These are phyloP conservation scores for Apistogramma diplotaenia DNA, from an alignment of 2,113 vertebrate species.

Conservation along the genomic window DNA sequence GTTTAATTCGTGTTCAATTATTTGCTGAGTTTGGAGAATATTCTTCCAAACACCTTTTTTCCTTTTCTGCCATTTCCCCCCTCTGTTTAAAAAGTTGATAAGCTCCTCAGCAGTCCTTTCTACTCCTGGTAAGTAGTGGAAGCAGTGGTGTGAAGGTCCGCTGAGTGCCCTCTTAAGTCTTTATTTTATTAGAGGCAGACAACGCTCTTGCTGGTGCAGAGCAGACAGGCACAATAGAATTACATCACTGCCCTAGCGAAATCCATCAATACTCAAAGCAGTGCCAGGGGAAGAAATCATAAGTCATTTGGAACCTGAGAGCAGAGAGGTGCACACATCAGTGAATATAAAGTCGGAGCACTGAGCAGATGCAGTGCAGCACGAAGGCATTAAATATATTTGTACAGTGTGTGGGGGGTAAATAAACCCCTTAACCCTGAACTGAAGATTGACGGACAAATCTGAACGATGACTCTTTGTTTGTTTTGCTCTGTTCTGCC, in stretches of 20 bases:
- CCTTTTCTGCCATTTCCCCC: rapidly evolving
- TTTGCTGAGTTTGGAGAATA: not conserved
- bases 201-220: not conserved
- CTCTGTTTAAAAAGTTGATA: not conserved
- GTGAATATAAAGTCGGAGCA: not conserved
- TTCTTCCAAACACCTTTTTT: not conserved
- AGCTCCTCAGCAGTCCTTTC: not conserved
- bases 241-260: conserved; percentile 12
- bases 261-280: conserved; percentile 23
- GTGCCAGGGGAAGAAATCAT: not conserved
- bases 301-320: not conserved
- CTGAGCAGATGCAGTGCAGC: not conserved
- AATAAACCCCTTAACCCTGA: not conserved
- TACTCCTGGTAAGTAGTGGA: not conserved
- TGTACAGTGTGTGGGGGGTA: not conserved
- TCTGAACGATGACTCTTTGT: not conserved
- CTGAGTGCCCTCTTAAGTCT: conserved; percentile 14
- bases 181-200: not conserved
- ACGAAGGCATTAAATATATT: not conserved
- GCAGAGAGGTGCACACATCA: not conserved
- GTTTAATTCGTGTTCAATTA: not conserved
- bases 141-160: not conserved
- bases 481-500: not conserved
- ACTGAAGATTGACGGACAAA: not conserved
- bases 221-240: conserved; percentile 7